These are phyloP conservation scores for Riparia riparia DNA, from an alignment of 2,113 vertebrate species.

Conservation along the genomic window DNA sequence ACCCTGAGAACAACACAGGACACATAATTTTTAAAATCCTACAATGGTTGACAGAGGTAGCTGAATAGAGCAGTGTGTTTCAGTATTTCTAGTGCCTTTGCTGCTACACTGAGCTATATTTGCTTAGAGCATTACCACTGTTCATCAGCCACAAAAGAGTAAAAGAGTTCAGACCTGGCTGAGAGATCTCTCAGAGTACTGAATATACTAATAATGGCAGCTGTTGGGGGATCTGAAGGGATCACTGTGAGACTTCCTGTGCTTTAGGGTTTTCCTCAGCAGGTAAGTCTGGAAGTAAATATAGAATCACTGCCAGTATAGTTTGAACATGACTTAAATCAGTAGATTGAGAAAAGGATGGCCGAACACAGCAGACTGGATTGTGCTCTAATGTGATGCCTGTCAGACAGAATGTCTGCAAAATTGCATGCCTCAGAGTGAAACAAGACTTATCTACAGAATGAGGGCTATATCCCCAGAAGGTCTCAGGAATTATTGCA, in stretches of 20 bases:
- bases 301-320: neutral
- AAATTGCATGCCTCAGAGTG: neutral
- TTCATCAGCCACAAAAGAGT: fast-evolving
- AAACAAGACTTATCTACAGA: neutral
- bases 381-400: neutral
- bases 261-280: neutral
- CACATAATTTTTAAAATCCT: neutral
- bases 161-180: neutral
- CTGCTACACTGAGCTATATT: fast-evolving
- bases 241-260: neutral
- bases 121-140: neutral
- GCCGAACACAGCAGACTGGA: neutral
- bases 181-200: neutral
- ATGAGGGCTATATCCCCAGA: neutral
- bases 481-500: neutral
- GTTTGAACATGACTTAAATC: neutral
- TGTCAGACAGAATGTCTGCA: neutral
- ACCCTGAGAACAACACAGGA: neutral
- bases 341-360: neutral
- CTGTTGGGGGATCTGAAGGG: neutral
- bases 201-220: neutral
- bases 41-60: neutral
- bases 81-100: neutral
- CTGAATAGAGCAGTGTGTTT: neutral
- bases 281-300: neutral